Conservation (phyloP, 2,797 vertebrate species). For the Smutsia temminckii region DNA sequence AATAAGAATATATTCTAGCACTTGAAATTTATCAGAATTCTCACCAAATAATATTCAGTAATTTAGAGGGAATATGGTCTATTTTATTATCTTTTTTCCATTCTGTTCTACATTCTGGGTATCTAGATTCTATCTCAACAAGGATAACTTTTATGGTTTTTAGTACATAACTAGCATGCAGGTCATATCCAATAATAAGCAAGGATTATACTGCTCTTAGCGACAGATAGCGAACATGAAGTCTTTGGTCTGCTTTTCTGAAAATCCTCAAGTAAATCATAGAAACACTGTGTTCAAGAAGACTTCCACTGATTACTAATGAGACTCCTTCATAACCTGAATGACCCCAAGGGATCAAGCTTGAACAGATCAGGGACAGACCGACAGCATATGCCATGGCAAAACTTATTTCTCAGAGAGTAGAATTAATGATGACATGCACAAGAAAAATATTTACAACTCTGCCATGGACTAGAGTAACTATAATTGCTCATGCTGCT, state of each 20-base stretch:
- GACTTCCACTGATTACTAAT: neutral
- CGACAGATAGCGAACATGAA: neutral
- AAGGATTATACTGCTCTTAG: neutral
- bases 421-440: neutral
- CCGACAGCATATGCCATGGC: neutral
- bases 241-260: neutral
- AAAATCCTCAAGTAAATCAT: neutral
- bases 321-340: neutral
- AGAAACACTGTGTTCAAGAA: neutral
- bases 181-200: neutral
- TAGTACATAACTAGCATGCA: neutral
- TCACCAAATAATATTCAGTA: neutral
- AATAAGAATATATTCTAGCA: neutral
- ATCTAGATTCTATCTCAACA: neutral
- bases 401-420: neutral
- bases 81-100: neutral
- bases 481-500: neutral
- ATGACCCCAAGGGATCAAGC: neutral
- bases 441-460: neutral
- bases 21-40: neutral
- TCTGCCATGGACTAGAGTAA: neutral
- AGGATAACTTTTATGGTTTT: neutral
- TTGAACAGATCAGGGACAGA: neutral
- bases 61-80: neutral
- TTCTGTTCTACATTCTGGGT: neutral